Base-by-base conservation (phyloP, 2,113 vertebrate genomes). In the Phyllostomus discolor region DNA sequence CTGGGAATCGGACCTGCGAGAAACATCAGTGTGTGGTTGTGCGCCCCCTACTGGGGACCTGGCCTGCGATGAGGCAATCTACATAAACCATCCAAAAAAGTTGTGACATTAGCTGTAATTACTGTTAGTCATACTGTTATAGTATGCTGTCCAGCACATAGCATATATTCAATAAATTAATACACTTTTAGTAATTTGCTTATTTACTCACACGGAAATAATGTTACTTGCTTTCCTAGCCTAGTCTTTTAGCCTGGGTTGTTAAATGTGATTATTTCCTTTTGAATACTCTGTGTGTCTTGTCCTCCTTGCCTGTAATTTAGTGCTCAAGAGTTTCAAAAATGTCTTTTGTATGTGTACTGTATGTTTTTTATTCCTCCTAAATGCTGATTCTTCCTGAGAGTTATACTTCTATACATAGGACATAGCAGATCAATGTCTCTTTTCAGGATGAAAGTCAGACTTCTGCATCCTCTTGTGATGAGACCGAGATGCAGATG, bases 391-490 rank as follows among this genome's bases (percentile, higher is more conserved):
- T 83, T 95, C 10, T 90, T 90, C 17, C 73, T 87, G 38, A 94
- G 75, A 46, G n/a, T 59, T 52, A 5, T 82, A 64, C 83, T 54
- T 54, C 6, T 91, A 31, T 66, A 17, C 17, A 35, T 7, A 80
- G 50, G 16, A 64, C 4, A 24, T 41, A 17, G 22, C 57, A 64
- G 26, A 87, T 66, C 31, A 79, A 50, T 59, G 8, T 91, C 9
- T 96, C 86, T 96, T 54, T 92, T 43, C 84, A 99, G 98, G 86
- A 93, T 90, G 97, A 96, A 90, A 84, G 86, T 78, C 92, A 87
- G 31, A 62, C 46, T 41, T 93, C 66, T 31, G 4, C 73, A 88
- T 85, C 87, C 50, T 94, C 75, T 59, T 80, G 35, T 93, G 96
- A 96, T 0, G 54, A 92, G 80, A 90, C 0, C 0, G 94, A 98